Conservation (phyloP, 2,797 vertebrate species). For the Galagoides demidoff region DNA sequence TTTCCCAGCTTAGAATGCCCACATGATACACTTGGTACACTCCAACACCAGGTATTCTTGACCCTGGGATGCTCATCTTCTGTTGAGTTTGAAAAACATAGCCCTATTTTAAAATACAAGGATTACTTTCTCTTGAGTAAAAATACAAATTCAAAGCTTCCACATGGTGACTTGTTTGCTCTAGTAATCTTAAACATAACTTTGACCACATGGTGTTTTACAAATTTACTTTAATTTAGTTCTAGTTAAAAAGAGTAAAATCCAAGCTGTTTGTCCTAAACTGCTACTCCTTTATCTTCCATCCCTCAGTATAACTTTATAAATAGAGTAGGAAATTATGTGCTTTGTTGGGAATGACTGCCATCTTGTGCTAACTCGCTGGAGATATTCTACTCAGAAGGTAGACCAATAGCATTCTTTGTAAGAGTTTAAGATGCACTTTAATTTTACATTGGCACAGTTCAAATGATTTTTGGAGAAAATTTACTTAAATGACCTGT, state of each 20-base stretch:
- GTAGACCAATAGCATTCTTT: neutral
- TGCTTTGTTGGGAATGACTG: neutral
- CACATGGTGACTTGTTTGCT: neutral
- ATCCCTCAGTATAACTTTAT: neutral
- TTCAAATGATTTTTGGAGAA: neutral
- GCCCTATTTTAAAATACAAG: neutral
- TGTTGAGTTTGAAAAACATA: neutral
- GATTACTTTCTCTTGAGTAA: neutral
- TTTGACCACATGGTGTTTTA: neutral
- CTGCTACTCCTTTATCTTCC: neutral
- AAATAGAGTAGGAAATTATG: neutral
- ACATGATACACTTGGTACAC: no score
- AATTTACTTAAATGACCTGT: neutral
- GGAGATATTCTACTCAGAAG: neutral
- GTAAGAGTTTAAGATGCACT: neutral
- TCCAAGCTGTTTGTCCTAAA: neutral
- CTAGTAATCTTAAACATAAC: neutral
- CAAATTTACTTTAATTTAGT: neutral
- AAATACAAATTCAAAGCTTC: neutral
- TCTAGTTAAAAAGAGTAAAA: neutral
- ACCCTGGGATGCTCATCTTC: neutral
- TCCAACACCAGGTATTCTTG: neutral
- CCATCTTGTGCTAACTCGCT: neutral
- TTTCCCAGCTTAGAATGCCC: neutral
- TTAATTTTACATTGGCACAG: neutral